These are phyloP conservation scores for Aphelenchoides fujianensis DNA, from an alignment of 1,140 invertebrate species.

Conservation along the genomic window DNA sequence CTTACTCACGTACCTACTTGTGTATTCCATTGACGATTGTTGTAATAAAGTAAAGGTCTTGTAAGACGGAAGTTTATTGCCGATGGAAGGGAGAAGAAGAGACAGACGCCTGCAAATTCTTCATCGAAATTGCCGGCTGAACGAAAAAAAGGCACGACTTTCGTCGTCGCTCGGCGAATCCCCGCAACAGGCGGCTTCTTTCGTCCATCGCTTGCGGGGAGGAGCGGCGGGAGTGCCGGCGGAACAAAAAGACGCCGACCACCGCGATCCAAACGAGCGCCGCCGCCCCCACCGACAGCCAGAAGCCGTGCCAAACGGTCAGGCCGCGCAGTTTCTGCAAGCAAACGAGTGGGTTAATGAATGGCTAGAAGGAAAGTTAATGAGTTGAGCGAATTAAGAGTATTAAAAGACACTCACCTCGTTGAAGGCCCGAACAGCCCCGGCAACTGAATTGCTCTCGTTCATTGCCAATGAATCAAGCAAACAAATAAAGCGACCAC, in stretches of 20 bases:
- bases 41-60: no score
- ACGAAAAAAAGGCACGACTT: not conserved
- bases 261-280: not conserved
- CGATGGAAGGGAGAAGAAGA: no score
- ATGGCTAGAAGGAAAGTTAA: not conserved
- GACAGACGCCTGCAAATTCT: no score
- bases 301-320: not conserved
- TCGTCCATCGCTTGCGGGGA: not conserved
- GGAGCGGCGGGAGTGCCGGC: not conserved
- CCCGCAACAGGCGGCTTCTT: not conserved
- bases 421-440: no score
- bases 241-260: not conserved
- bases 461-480: not conserved
- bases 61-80: no score
- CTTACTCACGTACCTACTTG: no score
- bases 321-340: no score
- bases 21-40: no score
- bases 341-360: no score
- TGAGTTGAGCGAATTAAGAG: not conserved
- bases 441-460: not conserved
- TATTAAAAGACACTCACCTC: not conserved
- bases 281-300: not conserved
- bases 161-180: not conserved
- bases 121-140: not conserved
- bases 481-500: not conserved